Percentiles rank a stretch among this genome's conserved stretches.
Evolutionary conservation across 2,888 invertebrate species (phyloP).

Genomic region (Polydrusus cervinus): DNA sequence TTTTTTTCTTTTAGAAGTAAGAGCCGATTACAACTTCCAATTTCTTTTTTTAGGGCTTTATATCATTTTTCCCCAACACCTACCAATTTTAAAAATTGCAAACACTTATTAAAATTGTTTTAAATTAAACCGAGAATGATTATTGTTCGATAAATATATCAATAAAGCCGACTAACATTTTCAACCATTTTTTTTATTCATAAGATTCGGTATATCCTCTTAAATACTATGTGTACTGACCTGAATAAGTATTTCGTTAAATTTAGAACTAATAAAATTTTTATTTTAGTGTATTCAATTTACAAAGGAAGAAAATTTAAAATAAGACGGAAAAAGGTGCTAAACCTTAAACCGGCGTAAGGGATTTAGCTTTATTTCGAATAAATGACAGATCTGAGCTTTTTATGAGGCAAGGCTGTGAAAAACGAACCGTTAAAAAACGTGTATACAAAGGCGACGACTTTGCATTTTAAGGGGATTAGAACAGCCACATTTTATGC

Average conservation of each 20-base stretch:
- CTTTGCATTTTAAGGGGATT: conserved; percentile 7
- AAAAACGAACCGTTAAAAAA: neutral
- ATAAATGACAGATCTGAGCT: conserved; percentile 1
- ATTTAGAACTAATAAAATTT: neutral
- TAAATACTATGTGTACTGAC: neutral
- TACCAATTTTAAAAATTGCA: too few relatives aligned
- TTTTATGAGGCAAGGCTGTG: neutral
- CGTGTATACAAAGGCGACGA: neutral
- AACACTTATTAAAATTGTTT: too few relatives aligned
- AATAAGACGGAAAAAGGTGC: conserved; percentile 3
- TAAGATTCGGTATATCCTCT: neutral
- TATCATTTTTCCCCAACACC: too few relatives aligned
- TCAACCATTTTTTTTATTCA: too few relatives aligned
- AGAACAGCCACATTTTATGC: neutral
- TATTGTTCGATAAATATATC: too few relatives aligned
- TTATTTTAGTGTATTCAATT: neutral
- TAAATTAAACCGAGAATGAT: too few relatives aligned
- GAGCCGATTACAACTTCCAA: too few relatives aligned
- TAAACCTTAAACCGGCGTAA: neutral
- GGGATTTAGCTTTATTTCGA: conserved; percentile 1
- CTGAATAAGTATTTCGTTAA: conserved; percentile 1
- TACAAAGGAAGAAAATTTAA: conserved; percentile 1
- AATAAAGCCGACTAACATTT: too few relatives aligned
- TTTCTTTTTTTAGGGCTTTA: too few relatives aligned
- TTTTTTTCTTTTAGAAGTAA: too few relatives aligned